These are phyloP conservation scores for Lepisosteus osseus DNA, from an alignment of 2,113 vertebrate genomes.

Conservation along the genomic window DNA sequence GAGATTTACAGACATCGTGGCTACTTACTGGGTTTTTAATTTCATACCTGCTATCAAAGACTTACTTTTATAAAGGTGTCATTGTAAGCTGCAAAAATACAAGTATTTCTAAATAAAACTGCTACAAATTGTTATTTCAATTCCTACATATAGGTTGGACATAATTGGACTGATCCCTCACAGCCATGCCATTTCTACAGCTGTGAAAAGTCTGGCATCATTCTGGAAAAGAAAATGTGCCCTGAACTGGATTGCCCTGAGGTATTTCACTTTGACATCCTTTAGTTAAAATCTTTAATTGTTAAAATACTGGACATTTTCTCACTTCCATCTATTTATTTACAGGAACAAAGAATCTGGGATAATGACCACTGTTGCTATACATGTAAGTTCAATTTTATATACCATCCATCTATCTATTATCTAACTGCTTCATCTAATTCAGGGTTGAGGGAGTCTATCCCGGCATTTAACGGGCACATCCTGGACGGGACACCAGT, in stretches of 20 bases:
- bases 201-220: conserved; percentile 43
- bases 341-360: conserved; percentile 47
- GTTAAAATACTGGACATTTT: background rate
- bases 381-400: conserved; percentile 41
- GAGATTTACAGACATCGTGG: too few relatives aligned
- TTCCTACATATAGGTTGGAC: conserved; percentile 45
- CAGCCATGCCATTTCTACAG: conserved; percentile 44
- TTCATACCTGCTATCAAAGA: too few relatives aligned
- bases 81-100: too few relatives aligned
- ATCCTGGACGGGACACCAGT: too few relatives aligned
- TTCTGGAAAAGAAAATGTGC: conserved; percentile 38
- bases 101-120: too few relatives aligned
- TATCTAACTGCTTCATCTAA: too few relatives aligned
- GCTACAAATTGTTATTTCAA: too few relatives aligned
- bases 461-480: too few relatives aligned
- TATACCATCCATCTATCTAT: too few relatives aligned
- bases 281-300: background rate
- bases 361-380: conserved; percentile 51
- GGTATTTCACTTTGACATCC: conserved; percentile 30
- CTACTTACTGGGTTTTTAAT: too few relatives aligned
- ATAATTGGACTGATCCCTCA: conserved; percentile 42
- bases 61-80: too few relatives aligned
- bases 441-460: too few relatives aligned
- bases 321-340: conserved; percentile 2
- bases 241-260: conserved; percentile 34